Base-by-base conservation (phyloP, 2,888 invertebrate genomes). In the Oscheius onirici region DNA sequence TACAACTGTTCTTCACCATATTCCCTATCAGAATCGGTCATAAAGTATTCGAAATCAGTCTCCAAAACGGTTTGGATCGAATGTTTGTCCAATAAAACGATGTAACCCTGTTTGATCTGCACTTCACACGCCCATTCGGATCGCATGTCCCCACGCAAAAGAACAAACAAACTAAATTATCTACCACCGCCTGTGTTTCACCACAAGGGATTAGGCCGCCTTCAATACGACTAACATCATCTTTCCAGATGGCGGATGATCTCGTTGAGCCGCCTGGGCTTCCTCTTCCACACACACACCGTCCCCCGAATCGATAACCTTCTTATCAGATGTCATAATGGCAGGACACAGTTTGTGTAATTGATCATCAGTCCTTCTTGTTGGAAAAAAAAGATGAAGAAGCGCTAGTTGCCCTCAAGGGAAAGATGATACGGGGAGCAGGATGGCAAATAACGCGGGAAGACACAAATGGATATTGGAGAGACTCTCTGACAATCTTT, bases 31-130 rank as follows among this genome's bases (percentile, higher is more conserved):
- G n/a, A n/a, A n/a, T n/a, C n/a, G n/a, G n/a, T n/a, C n/a, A n/a
- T n/a, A n/a, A n/a, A n/a, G n/a, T n/a, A n/a, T n/a, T n/a, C n/a
- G n/a, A 8, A 34, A 34, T 34, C 34, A 8, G 34, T 34, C 8
- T 8, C 34, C 3, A 34, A 34, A 34, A 34, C 34, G 34, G 34
- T 34, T 34, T 34, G 20, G 52, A 52, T 24, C 41, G 13, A 17
- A 34, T 58, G 20, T 58, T 58, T 58, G 58, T 17, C 20, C 58
- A 41, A 58, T 58, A 40, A 57, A 58, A 58, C 58, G 58, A 58
- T 58, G 58, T 58, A 41, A 41, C 41, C 58, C 17, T 63, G 63
- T 63, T 63, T 63, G 63, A 63, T 63, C 63, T 63, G 63, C 63
- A 49, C 63, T 63, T 63, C 63, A 49, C 63, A 49, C 63, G n/a